Evolutionary conservation across 2,888 invertebrate species (phyloP).

Genomic region (Dendrolimus pini): DNA sequence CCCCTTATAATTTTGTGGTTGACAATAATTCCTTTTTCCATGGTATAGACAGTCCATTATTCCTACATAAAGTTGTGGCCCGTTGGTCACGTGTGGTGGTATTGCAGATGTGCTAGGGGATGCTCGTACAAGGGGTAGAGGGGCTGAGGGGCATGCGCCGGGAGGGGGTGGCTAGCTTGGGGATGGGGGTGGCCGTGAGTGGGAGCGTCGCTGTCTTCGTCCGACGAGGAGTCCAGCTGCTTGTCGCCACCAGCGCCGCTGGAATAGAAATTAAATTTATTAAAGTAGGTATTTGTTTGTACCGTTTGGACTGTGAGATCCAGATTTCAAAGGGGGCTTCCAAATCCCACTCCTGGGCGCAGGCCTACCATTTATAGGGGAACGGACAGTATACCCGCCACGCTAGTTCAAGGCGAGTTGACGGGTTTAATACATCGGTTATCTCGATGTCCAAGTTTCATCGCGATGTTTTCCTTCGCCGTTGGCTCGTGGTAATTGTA

Average conservation of each 20-base stretch:
- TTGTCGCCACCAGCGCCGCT: conserved; percentile 60
- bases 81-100: conserved; percentile 58
- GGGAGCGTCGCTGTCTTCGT: conserved; percentile 62
- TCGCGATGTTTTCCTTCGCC: too few species aligned
- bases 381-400: too few species aligned
- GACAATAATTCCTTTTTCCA: conserved; percentile 19
- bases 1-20: too few species aligned
- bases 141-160: conserved; percentile 44
- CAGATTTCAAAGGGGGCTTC: too few species aligned
- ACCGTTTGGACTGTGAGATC: not conserved
- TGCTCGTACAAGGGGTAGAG: conserved; percentile 64
- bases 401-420: too few species aligned
- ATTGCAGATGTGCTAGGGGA: conserved; percentile 61
- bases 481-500: too few species aligned
- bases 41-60: conserved; percentile 12
- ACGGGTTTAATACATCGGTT: too few species aligned
- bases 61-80: conserved; percentile 6
- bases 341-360: too few species aligned
- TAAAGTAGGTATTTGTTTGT: not conserved
- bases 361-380: too few species aligned
- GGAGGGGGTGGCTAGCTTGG: conserved; percentile 26
- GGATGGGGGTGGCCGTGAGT: conserved; percentile 26
- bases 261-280: conserved; percentile 21
- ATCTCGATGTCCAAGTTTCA: too few species aligned
- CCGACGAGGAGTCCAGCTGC: conserved; percentile 63